A percentile compares a stretch with the other conserved stretches of the same genome.
phyloP scores from a whole-genome alignment of 2,797 vertebrate species.

The Geotrypetes seraphini region DNA sequence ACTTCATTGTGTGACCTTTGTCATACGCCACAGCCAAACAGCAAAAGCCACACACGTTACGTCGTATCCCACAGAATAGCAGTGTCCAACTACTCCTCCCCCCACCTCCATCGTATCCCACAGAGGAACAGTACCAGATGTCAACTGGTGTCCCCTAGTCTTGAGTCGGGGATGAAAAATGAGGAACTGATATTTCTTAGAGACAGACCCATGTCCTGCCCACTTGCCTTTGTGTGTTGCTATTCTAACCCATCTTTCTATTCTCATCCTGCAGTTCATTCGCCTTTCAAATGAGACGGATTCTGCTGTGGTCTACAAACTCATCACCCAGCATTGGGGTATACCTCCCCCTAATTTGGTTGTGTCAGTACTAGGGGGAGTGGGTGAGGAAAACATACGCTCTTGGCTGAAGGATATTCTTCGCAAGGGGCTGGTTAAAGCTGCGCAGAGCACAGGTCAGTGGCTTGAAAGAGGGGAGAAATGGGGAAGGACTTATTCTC shows the following conservation, averaged over 20 bases:
- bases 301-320: conserved; percentile 52
- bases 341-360: conserved; percentile 76
- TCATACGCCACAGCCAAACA: no score
- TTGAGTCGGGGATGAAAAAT: not conserved
- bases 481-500: no score
- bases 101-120: not conserved
- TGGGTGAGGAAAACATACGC: conserved; percentile 56
- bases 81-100: no score
- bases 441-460: conserved; percentile 82
- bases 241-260: not conserved
- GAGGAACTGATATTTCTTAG: no score
- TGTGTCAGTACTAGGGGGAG: conserved; percentile 74
- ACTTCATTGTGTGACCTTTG: no score
- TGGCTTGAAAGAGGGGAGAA: no score
- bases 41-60: no score
- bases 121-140: not conserved
- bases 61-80: not conserved
- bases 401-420: conserved; percentile 78
- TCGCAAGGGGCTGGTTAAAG: conserved; percentile 74
- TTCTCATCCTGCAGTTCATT: conserved; percentile 55
- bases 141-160: no score
- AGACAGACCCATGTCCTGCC: no score
- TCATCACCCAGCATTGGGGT: conserved; percentile 68
- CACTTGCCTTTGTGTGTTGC: not conserved
- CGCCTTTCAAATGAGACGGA: conserved; percentile 73